Evolutionary conservation across 2,888 invertebrate genomes (phyloP), one percentile per base, ranked within the genome.

Genomic region (Aelia acuminata): DNA sequence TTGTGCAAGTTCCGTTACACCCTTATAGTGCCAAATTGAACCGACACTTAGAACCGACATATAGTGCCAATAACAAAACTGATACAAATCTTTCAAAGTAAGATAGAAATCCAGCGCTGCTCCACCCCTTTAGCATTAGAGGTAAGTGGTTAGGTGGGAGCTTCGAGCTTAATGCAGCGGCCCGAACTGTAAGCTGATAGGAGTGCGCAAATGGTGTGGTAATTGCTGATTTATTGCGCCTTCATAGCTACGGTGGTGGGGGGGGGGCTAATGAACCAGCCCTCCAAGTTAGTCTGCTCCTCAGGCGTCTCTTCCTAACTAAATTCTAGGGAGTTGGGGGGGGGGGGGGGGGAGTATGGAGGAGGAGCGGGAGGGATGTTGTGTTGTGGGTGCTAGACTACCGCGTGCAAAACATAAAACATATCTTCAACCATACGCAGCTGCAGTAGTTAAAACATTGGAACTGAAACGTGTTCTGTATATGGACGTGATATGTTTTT

Each of bases 171-270:
- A 80, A 80, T 39, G 80, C 43, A 80, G 39, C 5, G 43, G 11
- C 43, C 43, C 39, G 80, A 47, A 80, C 43, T 80, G 80, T 39
- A 80, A 47, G 80, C 80, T 80, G 80, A 80, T 80, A 80, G 80
- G 80, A 80, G 80, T 80, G 80, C 80, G 80, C 80, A 80, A 80
- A 80, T 80, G 80, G 43, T 80, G 43, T 80, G 80, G 80, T 80
- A 80, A 80, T 80, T 80, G 80, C 43, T 80, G 80, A 80, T 80
- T 80, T 80, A 80, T 80, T 47, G 80, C 80, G 80, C 80, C 80
- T 80, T 43, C 43, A 80, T 80, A 80, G 80, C 11, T n/a, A n/a
- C n/a, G n/a, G n/a, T n/a, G n/a, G n/a, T n/a, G n/a, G n/a, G n/a
- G n/a, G 43, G 80, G 80, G 43, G 35, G 80, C 43, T 80, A 80